Conservation (phyloP, 2,113 vertebrate genomes). For the Proterorhinus semilunaris region DNA sequence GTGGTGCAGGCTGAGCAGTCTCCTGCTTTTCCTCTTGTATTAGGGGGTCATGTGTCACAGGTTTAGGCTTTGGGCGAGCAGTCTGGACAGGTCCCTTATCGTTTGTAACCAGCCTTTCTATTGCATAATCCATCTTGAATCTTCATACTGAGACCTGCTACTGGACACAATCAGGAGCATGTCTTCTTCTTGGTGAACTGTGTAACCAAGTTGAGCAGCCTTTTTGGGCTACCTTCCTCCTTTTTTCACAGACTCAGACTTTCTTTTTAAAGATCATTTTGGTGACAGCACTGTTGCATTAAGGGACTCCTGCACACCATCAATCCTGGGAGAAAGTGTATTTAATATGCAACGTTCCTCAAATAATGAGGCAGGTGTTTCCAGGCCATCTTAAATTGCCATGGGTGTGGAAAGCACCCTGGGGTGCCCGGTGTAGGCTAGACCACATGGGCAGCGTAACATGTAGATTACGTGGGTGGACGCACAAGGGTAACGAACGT, state of each 20-base stretch:
- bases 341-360: too few species aligned
- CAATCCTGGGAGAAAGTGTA: too few species aligned
- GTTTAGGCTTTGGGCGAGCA: conserved; percentile 2
- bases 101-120: conserved; percentile 49
- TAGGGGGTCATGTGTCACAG: conserved; percentile 1
- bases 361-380: too few species aligned
- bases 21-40: conserved; percentile 8
- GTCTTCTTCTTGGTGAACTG: conserved; percentile 75
- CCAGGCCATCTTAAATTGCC: too few species aligned
- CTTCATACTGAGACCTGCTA: conserved; percentile 48
- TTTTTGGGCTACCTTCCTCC: conserved; percentile 65
- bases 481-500: too few species aligned
- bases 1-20: background rate
- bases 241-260: conserved; percentile 2
- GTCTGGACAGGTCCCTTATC: conserved; percentile 30
- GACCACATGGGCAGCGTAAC: too few species aligned
- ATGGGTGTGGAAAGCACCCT: too few species aligned
- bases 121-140: conserved; percentile 43
- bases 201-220: conserved; percentile 52
- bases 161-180: conserved; percentile 77
- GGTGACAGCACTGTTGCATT: background rate
- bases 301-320: too few species aligned
- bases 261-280: conserved; percentile 50
- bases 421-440: too few species aligned
- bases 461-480: too few species aligned